phyloP scores from a whole-genome alignment of 2,113 vertebrate genomes.

The Lutjanus erythropterus region DNA sequence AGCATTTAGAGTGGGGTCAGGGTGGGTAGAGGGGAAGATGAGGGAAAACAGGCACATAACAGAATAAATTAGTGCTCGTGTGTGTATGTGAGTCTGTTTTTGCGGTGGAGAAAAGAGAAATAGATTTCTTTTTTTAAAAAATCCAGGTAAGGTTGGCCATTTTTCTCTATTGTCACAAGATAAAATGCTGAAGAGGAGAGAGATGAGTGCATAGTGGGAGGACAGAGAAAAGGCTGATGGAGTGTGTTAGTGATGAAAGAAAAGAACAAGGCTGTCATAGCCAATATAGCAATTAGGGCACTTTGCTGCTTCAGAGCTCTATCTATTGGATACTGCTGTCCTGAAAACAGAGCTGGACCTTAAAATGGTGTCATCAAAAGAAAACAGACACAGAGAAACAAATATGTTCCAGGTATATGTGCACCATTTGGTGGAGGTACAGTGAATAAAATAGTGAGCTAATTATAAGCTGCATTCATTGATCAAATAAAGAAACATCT shows the following conservation, averaged over 20 bases:
- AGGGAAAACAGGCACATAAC: conserved; percentile 19
- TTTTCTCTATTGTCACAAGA: conserved; percentile 44
- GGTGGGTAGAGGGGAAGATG: conserved; percentile 21
- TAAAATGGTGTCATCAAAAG: conserved; percentile 37
- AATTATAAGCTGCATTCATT: conserved; percentile 5
- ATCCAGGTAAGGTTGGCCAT: conserved; percentile 31
- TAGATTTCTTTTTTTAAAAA: not conserved
- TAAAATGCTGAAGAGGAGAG: conserved; percentile 53
- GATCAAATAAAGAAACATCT: not conserved
- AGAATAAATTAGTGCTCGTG: conserved; percentile 30
- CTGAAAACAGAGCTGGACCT: conserved; percentile 52
- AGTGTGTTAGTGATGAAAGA: conserved; percentile 67
- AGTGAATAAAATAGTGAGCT: not conserved
- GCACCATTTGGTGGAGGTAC: not conserved
- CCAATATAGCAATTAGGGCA: conserved; percentile 69
- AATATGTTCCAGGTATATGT: conserved; percentile 1
- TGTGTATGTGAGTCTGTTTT: not conserved
- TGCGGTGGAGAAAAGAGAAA: conserved; percentile 27
- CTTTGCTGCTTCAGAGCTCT: conserved; percentile 46
- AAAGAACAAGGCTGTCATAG: conserved; percentile 62
- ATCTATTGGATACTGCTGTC: conserved; percentile 50
- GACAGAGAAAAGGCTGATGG: conserved; percentile 62
- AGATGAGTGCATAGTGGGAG: conserved; percentile 56
- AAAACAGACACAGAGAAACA: conserved; percentile 14
- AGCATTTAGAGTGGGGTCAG: conserved; percentile 37